Base-by-base conservation (phyloP, 1,140 invertebrate genomes). In the Choristoneura fumiferana region DNA sequence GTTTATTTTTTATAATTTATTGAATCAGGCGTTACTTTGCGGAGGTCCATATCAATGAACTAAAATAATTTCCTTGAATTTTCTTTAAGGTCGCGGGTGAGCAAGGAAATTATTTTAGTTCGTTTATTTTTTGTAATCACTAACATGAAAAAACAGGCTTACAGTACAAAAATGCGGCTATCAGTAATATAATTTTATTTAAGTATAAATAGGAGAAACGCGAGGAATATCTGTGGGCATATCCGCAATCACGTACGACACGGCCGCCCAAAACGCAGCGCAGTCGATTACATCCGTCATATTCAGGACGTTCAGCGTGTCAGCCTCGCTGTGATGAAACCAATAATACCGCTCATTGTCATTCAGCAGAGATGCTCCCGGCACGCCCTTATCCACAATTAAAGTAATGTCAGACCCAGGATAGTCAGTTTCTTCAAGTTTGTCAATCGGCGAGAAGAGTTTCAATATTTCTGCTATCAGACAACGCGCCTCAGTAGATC, bases 301-400 rank as follows among this genome's bases (percentile, higher is more conserved):
- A 81, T 95, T 89, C 76, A 95, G 91, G 0, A 94, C 92, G 17
- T 91, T 87, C 91, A 96, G 92, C 0, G 93, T 95, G 75, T 96
- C 95, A 10, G 92, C 95, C 56, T 93, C 85, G 0, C 92, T 90
- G 73, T 96, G 95, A 81, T 96, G 95, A 77, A 91, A 96, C 91
- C 93, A 94, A 76, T 95, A 96, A 73, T 96, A 96, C 62, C 89
- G 90, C 13, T 92, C 91, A 73, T 94, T 93, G 57, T 91, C 76
- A 67, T 92, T 95, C 52, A 92, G 82, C 0, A 96, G 82, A 45
- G 91, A 91, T 0, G 90, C 92, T n/a, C 92, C 92, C 0, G 95
- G 95, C 10, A 96, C 90, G 9, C 94, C 93, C 38, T 90, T 76
- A 1, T 88, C 49, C 9, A 92, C 76, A 90, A 94, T 95, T 1